Base-by-base conservation (phyloP, 2,888 invertebrate species). In the Rhingia campestris region DNA sequence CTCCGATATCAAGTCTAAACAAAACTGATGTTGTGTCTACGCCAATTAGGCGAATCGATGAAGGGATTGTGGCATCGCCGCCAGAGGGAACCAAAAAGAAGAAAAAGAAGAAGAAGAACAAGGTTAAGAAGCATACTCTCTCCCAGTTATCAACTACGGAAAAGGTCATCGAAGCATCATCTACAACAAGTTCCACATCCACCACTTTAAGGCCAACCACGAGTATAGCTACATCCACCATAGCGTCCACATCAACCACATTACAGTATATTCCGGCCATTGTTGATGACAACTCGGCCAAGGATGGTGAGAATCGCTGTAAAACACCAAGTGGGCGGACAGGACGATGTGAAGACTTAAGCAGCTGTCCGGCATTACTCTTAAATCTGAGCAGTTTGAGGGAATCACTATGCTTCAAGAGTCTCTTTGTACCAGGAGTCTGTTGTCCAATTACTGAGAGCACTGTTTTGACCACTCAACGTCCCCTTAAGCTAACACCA, bases 371-470 rank as follows among this genome's bases (percentile, higher is more conserved):
- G 0, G 96, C 97, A 87, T 91, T 97, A 33, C 92, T 97, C 0
- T 91, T 98, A 30, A 96, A 97, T 90, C 92, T 97, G 63, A 94
- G 95, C 10, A 95, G 95, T 89, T 92, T 98, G 14, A 92, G 97
- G 37, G 96, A 97, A 88, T 97, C 97, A 0, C 92, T 98, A 7
- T 98, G 98, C 89, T 98, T 98, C 89, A 97, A 97, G 92, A 96
- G 96, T 85, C 92, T 97, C 1, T 97, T 97, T 88, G 96, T 97
- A 2, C 98, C 98, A 0, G 98, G 98, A 1, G 97, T 98, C 2
- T 98, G 98, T 89, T 98, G 98, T 90, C 97, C 97, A 0, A 87
- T 91, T 6, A 91, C 92, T 87, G 90, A 90, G 53, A 87, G 89
- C n/a, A 89, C 91, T 0, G 87, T 89, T 30, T 82, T 89, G 37